Base-by-base conservation (phyloP, 2,113 vertebrate genomes). In the Catharus minimus region DNA sequence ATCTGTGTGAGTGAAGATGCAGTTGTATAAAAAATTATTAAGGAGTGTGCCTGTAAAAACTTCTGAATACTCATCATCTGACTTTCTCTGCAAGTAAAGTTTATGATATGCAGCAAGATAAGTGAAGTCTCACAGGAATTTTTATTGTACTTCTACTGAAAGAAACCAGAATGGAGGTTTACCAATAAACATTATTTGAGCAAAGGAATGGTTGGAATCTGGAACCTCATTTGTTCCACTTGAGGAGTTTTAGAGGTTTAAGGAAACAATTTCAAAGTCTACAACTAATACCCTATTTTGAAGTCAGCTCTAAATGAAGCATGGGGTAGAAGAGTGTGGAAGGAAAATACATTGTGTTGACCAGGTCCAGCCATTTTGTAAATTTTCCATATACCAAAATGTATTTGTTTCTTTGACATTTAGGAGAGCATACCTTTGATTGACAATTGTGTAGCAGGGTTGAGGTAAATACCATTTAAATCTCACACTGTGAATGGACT, bases 141-240 rank as follows among this genome's bases (percentile, higher is more conserved):
- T 86, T 93, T 83, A 90, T 76, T 88, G 57, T 32, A 20, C 26
- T 80, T 11, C 49, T 61, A n/a, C 21, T 86, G 62, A 75, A 75
- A 67, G 44, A 78, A 82, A 47, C 13, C 0, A 0, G 15, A 49
- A 72, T 86, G 57, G 66, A 72, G 24, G 62, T 95, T 94, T 86
- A 89, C 76, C 74, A 90, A 26, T 55, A 86, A 81, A 61, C 38
- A 44, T 72, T 46, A 79, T 24, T 93, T 86, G 39, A 44, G n/a
- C 36, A 55, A 76, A 94, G 67, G 67, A 92, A 66, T 93, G 80
- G 20, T 55, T 92, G 89, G 82, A 93, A 88, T 93, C 50, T 86
- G 52, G 15, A 79, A 10, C n/a, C 81, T 89, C 33, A 24, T 62
- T 94, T 94, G 74, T 83, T 96, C 68, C 49, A 18, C 58, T 43